Conservation (phyloP, 2,113 vertebrate species). For the Casuarius casuarius region DNA sequence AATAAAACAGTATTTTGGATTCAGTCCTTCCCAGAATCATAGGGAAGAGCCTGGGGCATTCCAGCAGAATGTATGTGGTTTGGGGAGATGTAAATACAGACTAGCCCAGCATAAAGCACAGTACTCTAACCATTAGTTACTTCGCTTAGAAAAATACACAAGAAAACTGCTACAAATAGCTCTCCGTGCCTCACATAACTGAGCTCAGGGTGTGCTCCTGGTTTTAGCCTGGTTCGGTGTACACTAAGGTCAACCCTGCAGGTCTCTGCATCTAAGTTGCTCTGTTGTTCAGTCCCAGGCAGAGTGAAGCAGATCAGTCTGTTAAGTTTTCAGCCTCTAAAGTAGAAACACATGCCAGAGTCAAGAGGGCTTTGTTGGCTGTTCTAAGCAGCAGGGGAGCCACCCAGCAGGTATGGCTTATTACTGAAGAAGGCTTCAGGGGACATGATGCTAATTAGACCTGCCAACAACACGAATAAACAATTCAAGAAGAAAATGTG, state of each 20-base stretch:
- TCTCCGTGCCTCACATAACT: neutral
- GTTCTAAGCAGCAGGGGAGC: neutral
- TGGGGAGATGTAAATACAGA: neutral
- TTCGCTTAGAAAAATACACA: neutral
- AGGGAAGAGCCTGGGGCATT: neutral
- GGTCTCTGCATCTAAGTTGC: neutral
- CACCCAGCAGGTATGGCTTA: neutral
- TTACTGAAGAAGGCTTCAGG: neutral
- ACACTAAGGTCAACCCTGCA: neutral
- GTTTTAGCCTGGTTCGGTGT: neutral
- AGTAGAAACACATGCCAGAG: neutral
- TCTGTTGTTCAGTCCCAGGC: neutral
- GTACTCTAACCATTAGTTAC: neutral
- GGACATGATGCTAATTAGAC: neutral
- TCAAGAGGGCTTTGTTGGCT: neutral
- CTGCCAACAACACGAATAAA: neutral
- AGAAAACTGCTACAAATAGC: neutral
- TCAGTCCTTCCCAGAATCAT: neutral
- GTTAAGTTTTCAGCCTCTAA: neutral
- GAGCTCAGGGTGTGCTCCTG: neutral
- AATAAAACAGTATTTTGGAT: neutral
- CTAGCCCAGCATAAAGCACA: neutral
- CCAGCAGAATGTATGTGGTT: neutral
- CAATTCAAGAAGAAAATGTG: neutral
- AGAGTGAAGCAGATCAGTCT: rapidly evolving